Base-by-base conservation (phyloP, 2,797 vertebrate species). In the Anolis apletophallus region DNA sequence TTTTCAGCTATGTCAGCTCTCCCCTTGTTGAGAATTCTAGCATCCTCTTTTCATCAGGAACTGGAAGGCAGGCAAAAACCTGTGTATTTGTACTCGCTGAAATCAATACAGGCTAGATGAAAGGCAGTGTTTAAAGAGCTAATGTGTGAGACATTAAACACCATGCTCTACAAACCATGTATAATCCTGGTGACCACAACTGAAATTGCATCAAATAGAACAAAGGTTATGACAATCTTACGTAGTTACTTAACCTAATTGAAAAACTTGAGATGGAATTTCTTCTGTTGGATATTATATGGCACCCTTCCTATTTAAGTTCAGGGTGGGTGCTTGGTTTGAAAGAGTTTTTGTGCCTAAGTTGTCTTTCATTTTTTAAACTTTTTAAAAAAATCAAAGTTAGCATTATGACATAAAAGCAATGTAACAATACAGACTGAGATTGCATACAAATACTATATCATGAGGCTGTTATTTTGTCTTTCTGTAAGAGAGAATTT, bases 81-180 rank as follows among this genome's bases (percentile, higher is more conserved):
- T 77, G 46, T 40, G 78, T 2, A 0, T 88, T 83, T 88, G 72
- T 81, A 81, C 88, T 85, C 61, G 87, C 87, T 90, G 88, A 88
- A 94, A 93, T 92, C 85, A 85, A 92, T 91, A 87, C 0, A 72
- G 34, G 73, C 67, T 77, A 83, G 83, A 85, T 81, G 85, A 94
- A 90, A 94, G 87, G 76, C 85, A 93, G 84, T 91, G 82, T 68
- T 94, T 94, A 73, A 91, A 94, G 88, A 90, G 81, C 61, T 94
- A 94, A 91, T 64, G 87, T 91, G 88, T 90, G 90, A 92, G 91
- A 91, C 87, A 90, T 93, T 95, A 94, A 95, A 92, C 92, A 85
- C 78, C 87, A 83, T 91, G 87, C 82, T 78, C 67, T 87, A 89
- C 80, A 92, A 95, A 92, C 90, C 83, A 85, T 89, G 83, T 52